phyloP scores from a whole-genome alignment of 2,888 invertebrate species.

The Iselma pallidipennis region DNA sequence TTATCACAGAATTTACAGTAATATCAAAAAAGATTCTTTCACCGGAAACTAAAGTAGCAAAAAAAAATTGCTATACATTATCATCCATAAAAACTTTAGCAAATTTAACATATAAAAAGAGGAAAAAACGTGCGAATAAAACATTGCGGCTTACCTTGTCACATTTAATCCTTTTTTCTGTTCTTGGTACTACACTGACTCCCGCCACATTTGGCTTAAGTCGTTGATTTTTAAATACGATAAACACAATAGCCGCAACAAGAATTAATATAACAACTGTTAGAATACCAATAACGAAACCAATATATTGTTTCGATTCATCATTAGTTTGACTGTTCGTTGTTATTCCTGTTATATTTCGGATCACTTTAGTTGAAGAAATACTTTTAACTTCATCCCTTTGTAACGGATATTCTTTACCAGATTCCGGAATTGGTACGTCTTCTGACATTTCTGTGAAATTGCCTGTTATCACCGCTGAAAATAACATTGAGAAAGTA shows the following conservation, averaged over 20 bases:
- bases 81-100: neutral
- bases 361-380: slow-evolving; percentile 53
- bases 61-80: neutral
- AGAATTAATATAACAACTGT: slow-evolving; percentile 74
- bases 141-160: slow-evolving; percentile 41
- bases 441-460: slow-evolving; percentile 65
- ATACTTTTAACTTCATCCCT: slow-evolving; percentile 70
- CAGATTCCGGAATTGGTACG: slow-evolving; percentile 31
- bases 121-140: slow-evolving; percentile 2
- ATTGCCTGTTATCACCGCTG: slow-evolving; percentile 65
- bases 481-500: slow-evolving; percentile 32
- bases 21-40: neutral
- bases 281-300: slow-evolving; percentile 70
- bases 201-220: slow-evolving; percentile 55
- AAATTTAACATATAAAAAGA: neutral
- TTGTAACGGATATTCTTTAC: slow-evolving; percentile 68
- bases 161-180: slow-evolving; percentile 56
- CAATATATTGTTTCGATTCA: slow-evolving; percentile 65
- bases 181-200: slow-evolving; percentile 34
- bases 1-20: neutral
- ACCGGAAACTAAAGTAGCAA: neutral
- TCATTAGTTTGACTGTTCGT: slow-evolving; percentile 52
- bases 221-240: slow-evolving; percentile 68
- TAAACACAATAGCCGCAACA: slow-evolving; percentile 70
- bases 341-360: slow-evolving; percentile 25